These are phyloP conservation scores for Ceyx margarethae DNA, from an alignment of 2,113 vertebrate genomes.

Conservation along the genomic window DNA sequence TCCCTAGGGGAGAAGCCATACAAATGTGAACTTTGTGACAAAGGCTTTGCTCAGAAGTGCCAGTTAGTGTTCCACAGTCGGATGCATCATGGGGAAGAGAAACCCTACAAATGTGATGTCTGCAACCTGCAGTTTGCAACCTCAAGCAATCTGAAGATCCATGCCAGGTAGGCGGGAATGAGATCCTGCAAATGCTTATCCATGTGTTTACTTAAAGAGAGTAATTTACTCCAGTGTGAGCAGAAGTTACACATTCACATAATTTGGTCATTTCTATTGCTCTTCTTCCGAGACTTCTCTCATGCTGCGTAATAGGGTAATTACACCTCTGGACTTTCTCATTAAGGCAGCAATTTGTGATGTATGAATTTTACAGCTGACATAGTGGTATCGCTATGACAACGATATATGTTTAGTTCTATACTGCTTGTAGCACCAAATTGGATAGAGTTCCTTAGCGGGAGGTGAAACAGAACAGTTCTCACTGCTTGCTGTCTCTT, in stretches of 20 bases:
- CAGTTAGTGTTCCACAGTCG: slow-evolving; percentile 90
- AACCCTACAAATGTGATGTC: slow-evolving; percentile 87
- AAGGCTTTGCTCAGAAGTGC: slow-evolving; percentile 90
- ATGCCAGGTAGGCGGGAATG: slow-evolving; percentile 77
- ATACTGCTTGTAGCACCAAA: neutral
- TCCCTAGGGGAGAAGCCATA: slow-evolving; percentile 85
- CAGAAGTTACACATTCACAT: accelerated
- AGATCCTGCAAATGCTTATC: neutral
- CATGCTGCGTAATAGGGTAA: accelerated
- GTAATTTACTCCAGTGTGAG: neutral
- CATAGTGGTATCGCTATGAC: neutral
- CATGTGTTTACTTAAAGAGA: neutral
- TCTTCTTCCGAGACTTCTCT: neutral
- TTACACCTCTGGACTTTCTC: neutral
- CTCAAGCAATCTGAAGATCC: slow-evolving; percentile 91
- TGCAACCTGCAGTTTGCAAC: slow-evolving; percentile 90
- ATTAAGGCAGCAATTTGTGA: neutral
- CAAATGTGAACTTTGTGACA: slow-evolving; percentile 83
- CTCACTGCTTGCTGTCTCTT: neutral
- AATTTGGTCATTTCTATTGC: neutral
- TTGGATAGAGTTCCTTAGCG: neutral
- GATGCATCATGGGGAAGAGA: slow-evolving; percentile 92
- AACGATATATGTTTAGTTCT: neutral
- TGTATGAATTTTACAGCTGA: neutral
- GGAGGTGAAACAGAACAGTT: neutral